Base-by-base conservation (phyloP, 1,140 invertebrate genomes). In the Drosophila aff. region DNA sequence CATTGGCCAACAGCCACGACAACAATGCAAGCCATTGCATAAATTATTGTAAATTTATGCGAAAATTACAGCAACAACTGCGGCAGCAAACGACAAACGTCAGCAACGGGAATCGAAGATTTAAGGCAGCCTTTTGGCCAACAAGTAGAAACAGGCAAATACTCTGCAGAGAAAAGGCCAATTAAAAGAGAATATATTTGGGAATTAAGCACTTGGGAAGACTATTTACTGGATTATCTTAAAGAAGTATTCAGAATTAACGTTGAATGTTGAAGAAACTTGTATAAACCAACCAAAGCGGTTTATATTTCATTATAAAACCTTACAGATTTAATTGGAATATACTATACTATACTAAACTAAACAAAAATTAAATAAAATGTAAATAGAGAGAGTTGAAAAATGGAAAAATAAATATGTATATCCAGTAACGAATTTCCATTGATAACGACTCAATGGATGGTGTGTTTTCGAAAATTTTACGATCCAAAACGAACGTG, bases 21-120 rank as follows among this genome's bases (percentile, higher is more conserved):
- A 79, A 79, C 81, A 84, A 82, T 82, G 80, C 65, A 72, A 73
- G 78, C 65, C 71, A 80, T 80, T 83, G 81, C 81, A 84, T 83
- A 83, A 84, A 84, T 84, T 84, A 80, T 80, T 77, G 77, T 68
- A 84, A 84, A 84, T 84, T 84, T 84, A 84, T 84, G 81, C 81
- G 72, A 84, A 80, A 83, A 84, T 82, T 79, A 79, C 76, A 83
- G 68, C 80, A 82, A 59, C 79, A 66, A 66, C 63, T 66, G 58
- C 43, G 52, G 26, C 79, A 49, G 60, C 58, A 74, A 57, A 64
- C 63, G 57, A 21, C 41, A 61, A 43, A 26, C 23, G 21, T 50
- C 46, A 59, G 26, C 65, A 49, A 58, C 61, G 58, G 43, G 55
- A 75, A 74, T 67, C 59, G 61, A 65, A 67, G 65, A 76, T 59